Evolutionary conservation across 35 echinoderm and acorn worm genomes (phyloP), one percentile per base, ranked within the genome.

Genomic region (Heliocidaris erythrogramma): DNA sequence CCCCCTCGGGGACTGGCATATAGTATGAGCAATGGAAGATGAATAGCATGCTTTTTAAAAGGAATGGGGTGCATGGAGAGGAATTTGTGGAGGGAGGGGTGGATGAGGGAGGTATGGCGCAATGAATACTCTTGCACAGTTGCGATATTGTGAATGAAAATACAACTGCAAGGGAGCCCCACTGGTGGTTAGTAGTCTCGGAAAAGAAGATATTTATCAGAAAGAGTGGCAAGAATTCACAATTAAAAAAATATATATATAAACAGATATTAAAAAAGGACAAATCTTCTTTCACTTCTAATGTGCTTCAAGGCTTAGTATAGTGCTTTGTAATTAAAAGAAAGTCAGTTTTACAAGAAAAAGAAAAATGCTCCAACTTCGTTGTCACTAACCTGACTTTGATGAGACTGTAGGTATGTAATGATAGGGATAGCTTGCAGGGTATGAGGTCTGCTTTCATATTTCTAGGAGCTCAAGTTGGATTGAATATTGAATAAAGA

Each of bases 61-160:
- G 87, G 47, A 30, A 32, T 11, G 35, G 47, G 87, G 87, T 89
- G 87, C 31, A 89, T 47, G 31, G 47, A 89, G 87, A 89, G 87
- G 87, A 89, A 78, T 78, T 78, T 78, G 18, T 21, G 17, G 11
- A 48, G 87, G 47, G 30, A 48, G 87, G 87, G 31, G 87, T 89
- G 2, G 31, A 8, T 10, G 2, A 42, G 0, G 69, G n/a, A 47
- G 87, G 87, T 47, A 48, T 89, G 87, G 47, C 17, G 87, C 31
- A 48, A 48, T 89, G 87, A 89, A 48, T 89, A 47, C 87, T 48
- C 87, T 48, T 89, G 31, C 87, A 89, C 87, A 48, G 87, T 32
- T 32, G 87, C 87, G 31, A 48, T 89, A 48, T 89, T 89, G 87
- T 89, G 87, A 89, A 89, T 89, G 87, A 89, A 89, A 89, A 78